A percentile compares a stretch with the other conserved stretches of the same genome.
phyloP scores from a whole-genome alignment of 2,888 invertebrate species.

The Tetramorium bicarinatum region DNA sequence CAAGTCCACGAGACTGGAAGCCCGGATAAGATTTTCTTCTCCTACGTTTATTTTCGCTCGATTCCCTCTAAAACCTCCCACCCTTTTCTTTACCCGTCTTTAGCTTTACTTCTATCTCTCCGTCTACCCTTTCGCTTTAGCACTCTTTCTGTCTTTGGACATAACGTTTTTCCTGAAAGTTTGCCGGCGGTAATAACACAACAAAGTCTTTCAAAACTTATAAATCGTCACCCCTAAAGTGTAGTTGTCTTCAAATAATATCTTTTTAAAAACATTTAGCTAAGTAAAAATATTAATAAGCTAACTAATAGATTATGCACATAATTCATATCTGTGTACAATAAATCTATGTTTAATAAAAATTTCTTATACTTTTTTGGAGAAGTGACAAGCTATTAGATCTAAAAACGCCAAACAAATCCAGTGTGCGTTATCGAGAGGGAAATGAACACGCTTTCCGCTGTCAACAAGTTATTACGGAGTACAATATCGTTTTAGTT shows the following conservation, averaged over 20 bases:
- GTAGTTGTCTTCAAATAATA: conserved; percentile 1
- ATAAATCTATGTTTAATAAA: background rate
- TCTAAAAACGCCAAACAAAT: background rate
- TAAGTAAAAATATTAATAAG: background rate
- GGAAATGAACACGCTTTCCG: conserved; percentile 40
- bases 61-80: conserved; percentile 66
- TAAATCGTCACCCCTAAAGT: background rate
- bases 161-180: conserved; percentile 38
- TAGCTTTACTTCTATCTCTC: conserved; percentile 36
- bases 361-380: background rate
- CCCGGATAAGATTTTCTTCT: conserved; percentile 83
- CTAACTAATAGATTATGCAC: background rate
- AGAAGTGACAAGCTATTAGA: conserved; percentile 10
- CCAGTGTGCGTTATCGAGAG: conserved; percentile 38
- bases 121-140: conserved; percentile 12
- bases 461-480: conserved; percentile 61
- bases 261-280: background rate
- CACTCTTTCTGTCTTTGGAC: conserved; percentile 40
- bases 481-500: conserved; percentile 59
- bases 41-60: conserved; percentile 79
- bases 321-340: background rate
- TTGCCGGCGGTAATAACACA: conserved; percentile 10
- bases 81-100: conserved; percentile 49
- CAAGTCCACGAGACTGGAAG: conserved; percentile 78
- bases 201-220: conserved; percentile 9